Evolutionary conservation across 1,140 invertebrate species (phyloP), one percentile per base, ranked within the genome.

Genomic region (Drosophila albomicans): DNA sequence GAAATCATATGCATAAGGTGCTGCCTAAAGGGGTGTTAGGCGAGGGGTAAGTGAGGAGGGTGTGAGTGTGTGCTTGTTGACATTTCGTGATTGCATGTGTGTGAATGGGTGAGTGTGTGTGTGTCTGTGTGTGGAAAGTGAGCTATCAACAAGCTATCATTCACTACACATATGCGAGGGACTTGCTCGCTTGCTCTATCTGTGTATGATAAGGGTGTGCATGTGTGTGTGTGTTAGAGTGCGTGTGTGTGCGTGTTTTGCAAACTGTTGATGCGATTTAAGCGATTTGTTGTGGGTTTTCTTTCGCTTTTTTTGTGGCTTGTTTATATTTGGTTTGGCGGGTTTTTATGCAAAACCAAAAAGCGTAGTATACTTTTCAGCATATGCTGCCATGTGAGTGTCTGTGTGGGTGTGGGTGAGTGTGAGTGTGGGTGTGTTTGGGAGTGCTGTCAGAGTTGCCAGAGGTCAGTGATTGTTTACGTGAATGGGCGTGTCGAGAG

Each of bases 61-160:
- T 52, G 49, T 30, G 62, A 45, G 62, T 58, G 56, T 62, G 43
- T 74, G 84, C 73, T 75, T 87, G 84, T 87, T 87, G 84, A 87
- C 80, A 87, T 82, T 82, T 61, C 67, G 65, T 68, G 77, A 61
- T 66, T n/a, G 45, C 46, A 15, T 32, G 20, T 75, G 59, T 54
- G 73, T 54, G 58, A 32, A 10, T 46, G 35, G 10, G 35, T 38
- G 35, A 65, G 57, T 65, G 77, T 49, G 56, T 51, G 61, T 57
- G 58, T 67, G 28, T 63, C 68, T 70, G 64, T 65, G 79, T 64
- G 73, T 43, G 64, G 49, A 87, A 87, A 87, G 84, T 87, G 80
- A 87, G 84, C 84, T 87, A 87, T 87, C 84, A 87, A 87, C 84
- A 84, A 84, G 84, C 80, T 87, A 87, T 87, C 84, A 87, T 88